These are phyloP conservation scores for Ichneumon xanthorius DNA, from an alignment of 2,888 invertebrate species.

Conservation along the genomic window DNA sequence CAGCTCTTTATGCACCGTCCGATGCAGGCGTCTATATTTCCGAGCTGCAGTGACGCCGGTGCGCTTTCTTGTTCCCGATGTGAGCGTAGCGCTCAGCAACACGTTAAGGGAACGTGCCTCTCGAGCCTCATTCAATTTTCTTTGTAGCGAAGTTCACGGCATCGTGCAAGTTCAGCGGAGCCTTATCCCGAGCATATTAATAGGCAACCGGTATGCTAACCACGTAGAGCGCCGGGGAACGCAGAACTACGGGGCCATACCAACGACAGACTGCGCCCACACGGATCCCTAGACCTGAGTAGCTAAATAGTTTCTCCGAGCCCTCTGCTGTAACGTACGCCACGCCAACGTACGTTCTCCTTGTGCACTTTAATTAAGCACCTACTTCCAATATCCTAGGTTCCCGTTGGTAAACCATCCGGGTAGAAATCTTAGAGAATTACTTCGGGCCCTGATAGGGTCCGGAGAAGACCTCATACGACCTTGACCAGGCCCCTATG, in stretches of 20 bases:
- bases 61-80: conserved; percentile 38
- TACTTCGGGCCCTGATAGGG: no score
- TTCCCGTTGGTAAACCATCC: neutral
- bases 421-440: neutral
- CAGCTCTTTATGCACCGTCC: conserved; percentile 5
- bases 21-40: conserved; percentile 17
- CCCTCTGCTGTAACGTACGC: neutral
- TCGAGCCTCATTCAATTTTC: conserved; percentile 80
- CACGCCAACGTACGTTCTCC: no score
- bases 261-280: conserved; percentile 54
- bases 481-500: no score
- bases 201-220: conserved; percentile 74
- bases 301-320: conserved; percentile 69
- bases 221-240: conserved; percentile 69
- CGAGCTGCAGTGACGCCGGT: conserved; percentile 45
- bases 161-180: conserved; percentile 63
- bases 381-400: neutral
- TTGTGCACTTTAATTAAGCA: conserved; percentile 26
- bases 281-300: conserved; percentile 44
- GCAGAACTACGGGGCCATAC: conserved; percentile 17
- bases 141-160: conserved; percentile 79
- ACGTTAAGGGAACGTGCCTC: conserved; percentile 60
- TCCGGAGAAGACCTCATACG: no score
- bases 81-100: conserved; percentile 31
- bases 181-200: conserved; percentile 79